A percentile compares a stretch with the other conserved stretches of the same genome.
phyloP scores from a whole-genome alignment of 2,888 invertebrate species.

The Gasteruption jaculator region DNA sequence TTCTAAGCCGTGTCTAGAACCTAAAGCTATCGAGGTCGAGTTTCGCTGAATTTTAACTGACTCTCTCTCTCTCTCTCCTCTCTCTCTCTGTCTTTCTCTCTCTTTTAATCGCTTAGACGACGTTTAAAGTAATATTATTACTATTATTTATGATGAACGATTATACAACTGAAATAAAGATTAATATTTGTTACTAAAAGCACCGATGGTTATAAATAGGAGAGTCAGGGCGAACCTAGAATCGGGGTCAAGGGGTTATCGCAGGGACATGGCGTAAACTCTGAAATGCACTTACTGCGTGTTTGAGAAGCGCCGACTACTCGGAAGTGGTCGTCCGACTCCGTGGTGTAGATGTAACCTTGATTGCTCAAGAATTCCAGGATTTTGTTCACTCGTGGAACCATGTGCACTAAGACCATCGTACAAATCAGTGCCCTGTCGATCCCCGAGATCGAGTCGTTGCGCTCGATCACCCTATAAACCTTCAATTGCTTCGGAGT shows the following conservation, averaged over 20 bases:
- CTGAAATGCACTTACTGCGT: no score
- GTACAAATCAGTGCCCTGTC: constrained; percentile 34
- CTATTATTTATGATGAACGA: constrained; percentile 49
- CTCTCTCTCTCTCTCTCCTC: constrained; percentile 10
- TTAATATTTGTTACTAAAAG: constrained; percentile 50
- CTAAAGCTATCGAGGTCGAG: no score
- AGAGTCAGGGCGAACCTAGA: no score
- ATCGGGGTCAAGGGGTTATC: no score
- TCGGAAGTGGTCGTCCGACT: constrained; percentile 77
- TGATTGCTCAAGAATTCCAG: constrained; percentile 69
- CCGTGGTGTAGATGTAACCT: constrained; percentile 77
- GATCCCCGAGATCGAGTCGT: constrained; percentile 36
- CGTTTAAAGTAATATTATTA: constrained; percentile 43
- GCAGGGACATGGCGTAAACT: no score
- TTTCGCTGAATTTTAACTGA: constrained; percentile 10
- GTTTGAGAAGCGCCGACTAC: no score
- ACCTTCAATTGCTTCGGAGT: constrained; percentile 33
- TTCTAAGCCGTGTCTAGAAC: no score
- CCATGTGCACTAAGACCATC: constrained; percentile 28
- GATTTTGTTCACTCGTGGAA: constrained; percentile 50
- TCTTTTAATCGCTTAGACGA: constrained; percentile 39
- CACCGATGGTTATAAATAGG: no score
- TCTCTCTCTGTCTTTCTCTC: constrained; percentile 27
- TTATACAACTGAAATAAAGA: constrained; percentile 47
- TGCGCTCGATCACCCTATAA: constrained; percentile 36